Evolutionary conservation across 2,113 vertebrate species (phyloP).

Genomic region (Suncus etruscus): DNA sequence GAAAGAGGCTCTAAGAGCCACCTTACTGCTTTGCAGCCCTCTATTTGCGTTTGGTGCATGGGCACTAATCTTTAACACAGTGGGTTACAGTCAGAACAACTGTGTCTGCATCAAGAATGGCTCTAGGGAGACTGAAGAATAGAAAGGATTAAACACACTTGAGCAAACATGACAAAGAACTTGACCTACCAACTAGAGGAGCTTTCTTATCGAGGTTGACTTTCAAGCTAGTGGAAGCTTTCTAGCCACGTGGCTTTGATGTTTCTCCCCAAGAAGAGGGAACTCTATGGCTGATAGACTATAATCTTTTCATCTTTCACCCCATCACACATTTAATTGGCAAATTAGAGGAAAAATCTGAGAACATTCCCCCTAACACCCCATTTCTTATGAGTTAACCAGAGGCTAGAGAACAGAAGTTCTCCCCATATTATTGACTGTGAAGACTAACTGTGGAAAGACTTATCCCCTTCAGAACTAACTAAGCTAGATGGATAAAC

Average conservation of each 20-base stretch:
- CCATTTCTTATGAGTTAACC: not conserved
- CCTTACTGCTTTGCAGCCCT: slow-evolving; percentile 26
- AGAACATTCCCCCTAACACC: not conserved
- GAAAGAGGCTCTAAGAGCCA: slow-evolving; percentile 58
- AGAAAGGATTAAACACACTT: not conserved
- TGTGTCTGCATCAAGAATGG: slow-evolving; percentile 13
- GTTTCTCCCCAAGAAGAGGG: not conserved
- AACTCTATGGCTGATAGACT: not conserved
- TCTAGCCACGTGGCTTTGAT: not conserved
- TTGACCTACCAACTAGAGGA: not conserved
- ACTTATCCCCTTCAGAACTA: not conserved
- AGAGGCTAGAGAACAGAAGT: not conserved
- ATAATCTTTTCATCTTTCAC: not conserved
- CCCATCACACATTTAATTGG: not conserved
- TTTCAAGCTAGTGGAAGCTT: not conserved
- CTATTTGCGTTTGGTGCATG: slow-evolving; percentile 40
- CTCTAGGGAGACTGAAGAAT: not conserved
- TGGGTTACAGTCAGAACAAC: slow-evolving; percentile 45
- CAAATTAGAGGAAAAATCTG: slow-evolving; percentile 9
- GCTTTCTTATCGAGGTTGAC: not conserved
- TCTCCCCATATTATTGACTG: not conserved
- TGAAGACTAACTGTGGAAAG: not conserved
- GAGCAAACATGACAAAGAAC: not conserved
- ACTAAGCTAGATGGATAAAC: not conserved
- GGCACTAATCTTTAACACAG: slow-evolving; percentile 65